These are phyloP conservation scores for Leptopilina boulardi DNA, from an alignment of 1,140 invertebrate genomes.

Conservation along the genomic window DNA sequence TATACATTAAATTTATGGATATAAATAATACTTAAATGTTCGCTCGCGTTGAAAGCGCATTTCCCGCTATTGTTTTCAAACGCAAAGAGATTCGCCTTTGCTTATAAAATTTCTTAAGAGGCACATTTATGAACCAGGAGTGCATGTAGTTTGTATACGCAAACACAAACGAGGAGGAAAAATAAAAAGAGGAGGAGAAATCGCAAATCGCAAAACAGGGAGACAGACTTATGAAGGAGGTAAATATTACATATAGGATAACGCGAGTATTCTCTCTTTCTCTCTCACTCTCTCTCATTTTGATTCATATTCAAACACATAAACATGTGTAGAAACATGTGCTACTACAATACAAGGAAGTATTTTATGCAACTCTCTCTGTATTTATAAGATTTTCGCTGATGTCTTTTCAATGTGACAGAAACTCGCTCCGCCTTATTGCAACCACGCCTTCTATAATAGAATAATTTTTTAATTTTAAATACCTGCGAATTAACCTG, in stretches of 20 bases:
- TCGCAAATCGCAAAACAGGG: conserved; percentile 19
- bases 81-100: conserved; percentile 39
- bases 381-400: conserved; percentile 42
- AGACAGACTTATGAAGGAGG: conserved; percentile 38
- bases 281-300: conserved; percentile 35
- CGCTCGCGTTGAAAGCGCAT: conserved; percentile 48
- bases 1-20: conserved; percentile 37
- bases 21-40: conserved; percentile 49
- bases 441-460: conserved; percentile 51
- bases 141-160: neutral
- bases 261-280: conserved; percentile 3
- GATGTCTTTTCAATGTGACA: conserved; percentile 33
- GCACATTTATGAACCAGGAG: conserved; percentile 20
- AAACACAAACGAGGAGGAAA: neutral
- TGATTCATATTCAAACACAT: conserved; percentile 37
- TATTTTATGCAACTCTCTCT: conserved; percentile 28
- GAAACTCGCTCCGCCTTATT: conserved; percentile 49
- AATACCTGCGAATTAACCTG: neutral
- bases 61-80: conserved; percentile 56
- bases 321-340: conserved; percentile 41
- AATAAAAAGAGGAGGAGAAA: neutral
- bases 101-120: conserved; percentile 22
- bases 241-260: conserved; percentile 20
- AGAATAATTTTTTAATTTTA: no score
- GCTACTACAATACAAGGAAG: conserved; percentile 4